These are phyloP conservation scores for Chionoecetes opilio DNA, from an alignment of 1,140 invertebrate species.

Conservation along the genomic window DNA sequence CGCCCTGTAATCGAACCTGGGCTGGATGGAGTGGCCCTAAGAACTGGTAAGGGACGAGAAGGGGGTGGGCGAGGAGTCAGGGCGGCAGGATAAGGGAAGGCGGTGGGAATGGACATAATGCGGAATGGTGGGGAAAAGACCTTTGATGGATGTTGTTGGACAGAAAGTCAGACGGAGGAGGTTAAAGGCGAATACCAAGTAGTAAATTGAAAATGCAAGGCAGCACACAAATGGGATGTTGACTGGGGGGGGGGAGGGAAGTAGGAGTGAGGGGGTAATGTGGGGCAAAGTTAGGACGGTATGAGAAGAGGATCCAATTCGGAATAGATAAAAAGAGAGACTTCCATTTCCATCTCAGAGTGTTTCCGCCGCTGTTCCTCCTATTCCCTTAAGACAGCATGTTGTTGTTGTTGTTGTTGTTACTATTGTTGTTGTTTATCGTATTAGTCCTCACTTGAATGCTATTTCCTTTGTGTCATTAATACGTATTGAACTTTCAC, in stretches of 20 bases:
- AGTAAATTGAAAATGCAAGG: background rate
- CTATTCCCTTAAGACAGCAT: background rate
- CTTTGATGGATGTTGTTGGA: background rate
- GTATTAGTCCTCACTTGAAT: background rate
- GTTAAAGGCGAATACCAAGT: background rate
- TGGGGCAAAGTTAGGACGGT: background rate
- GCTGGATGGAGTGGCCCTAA: background rate
- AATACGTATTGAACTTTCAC: no score
- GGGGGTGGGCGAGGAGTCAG: background rate
- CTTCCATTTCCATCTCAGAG: conserved; percentile 8
- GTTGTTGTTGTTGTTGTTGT: background rate
- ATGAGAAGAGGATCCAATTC: background rate
- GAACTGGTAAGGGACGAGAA: background rate
- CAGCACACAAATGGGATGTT: background rate
- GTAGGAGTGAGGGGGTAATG: background rate
- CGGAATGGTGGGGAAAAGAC: background rate
- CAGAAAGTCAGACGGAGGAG: background rate
- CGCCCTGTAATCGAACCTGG: conserved; percentile 24
- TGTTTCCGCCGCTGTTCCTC: background rate
- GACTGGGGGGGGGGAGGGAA: background rate
- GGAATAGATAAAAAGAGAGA: background rate
- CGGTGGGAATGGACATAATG: background rate
- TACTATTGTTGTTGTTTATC: background rate
- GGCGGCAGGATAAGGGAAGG: background rate
- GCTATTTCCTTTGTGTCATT: no score